Evolutionary conservation across 2,888 invertebrate species (phyloP), one percentile per base, ranked within the genome.

Genomic region (Heliconius sara): DNA sequence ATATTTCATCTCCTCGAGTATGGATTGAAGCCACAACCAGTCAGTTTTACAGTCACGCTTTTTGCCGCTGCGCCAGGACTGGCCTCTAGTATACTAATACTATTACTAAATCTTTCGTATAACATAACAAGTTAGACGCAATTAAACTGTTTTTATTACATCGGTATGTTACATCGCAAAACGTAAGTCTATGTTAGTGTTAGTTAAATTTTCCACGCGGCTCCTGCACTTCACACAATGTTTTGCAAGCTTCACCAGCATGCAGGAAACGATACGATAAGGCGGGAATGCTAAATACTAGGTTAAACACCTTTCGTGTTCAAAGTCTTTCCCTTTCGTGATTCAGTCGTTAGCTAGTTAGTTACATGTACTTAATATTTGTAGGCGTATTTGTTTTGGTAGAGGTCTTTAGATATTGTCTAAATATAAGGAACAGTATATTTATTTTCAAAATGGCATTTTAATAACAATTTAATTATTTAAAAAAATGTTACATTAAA

Each of bases 231-330:
- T 47, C 47, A 6, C 16, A 6, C 47, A 47, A 47, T 16, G 34
- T 66, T 22, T 22, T 30, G 30, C 66, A 66, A 30, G 66, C 39
- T n/a, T n/a, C 67, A 68, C n/a, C 22, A 39, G n/a, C 25, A 34
- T 67, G 39, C 39, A 39, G 67, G 67, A 67, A 67, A 34, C 34
- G 34, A 12, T 39, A 39, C 68, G 68, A 68, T 68, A 68, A 68
- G 39, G 2, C 5, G n/a, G n/a, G 39, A 67, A 67, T n/a, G n/a
- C 30, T 66, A 68, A 39, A 68, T 39, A 39, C 68, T 68, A 39
- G 68, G 39, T 68, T 68, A 39, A 68, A n/a, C 68, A 68, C 68
- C 39, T 68, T 39, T 39, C 27, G 66, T 27, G 63, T 63, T 63
- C 63, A 25, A 63, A 39, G 22, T 10, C n/a, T 68, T 34, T 67